A percentile compares a stretch with the other conserved stretches of the same genome.
These are phyloP conservation scores for Chironomus riparius DNA, from an alignment of 2,888 invertebrate species.

Conservation along the genomic window DNA sequence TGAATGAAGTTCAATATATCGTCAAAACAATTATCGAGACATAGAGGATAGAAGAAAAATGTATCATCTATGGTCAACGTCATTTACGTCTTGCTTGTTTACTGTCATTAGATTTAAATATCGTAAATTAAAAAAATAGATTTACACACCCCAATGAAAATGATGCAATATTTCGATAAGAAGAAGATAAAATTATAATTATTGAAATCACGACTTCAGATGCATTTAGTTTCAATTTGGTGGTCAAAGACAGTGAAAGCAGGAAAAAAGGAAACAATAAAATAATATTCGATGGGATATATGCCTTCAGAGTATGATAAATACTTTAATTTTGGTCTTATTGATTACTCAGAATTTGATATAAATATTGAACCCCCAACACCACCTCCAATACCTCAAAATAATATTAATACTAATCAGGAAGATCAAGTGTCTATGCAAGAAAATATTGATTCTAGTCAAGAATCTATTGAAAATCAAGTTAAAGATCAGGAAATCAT, in stretches of 20 bases:
- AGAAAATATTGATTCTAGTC: background rate
- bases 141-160: background rate
- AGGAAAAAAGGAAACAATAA: background rate
- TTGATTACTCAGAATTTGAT: slow-evolving; percentile 1
- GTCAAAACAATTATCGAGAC: background rate
- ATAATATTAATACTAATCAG: background rate
- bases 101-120: background rate
- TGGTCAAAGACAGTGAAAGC: background rate
- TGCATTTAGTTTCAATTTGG: background rate
- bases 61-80: background rate
- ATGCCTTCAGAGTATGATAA: background rate
- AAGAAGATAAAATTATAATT: background rate
- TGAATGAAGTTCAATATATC: background rate
- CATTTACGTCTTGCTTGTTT: background rate
- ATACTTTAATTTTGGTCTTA: slow-evolving; percentile 3
- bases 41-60: background rate
- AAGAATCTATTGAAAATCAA: background rate
- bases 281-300: background rate
- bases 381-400: background rate
- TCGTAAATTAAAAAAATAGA: background rate
- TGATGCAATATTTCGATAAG: background rate
- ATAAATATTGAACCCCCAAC: background rate
- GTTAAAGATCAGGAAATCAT: background rate
- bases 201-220: background rate
- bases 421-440: background rate